Evolutionary conservation across 2,797 vertebrate species (phyloP), one percentile per base, ranked within the genome.

Genomic region (Oryzias sinensis): DNA sequence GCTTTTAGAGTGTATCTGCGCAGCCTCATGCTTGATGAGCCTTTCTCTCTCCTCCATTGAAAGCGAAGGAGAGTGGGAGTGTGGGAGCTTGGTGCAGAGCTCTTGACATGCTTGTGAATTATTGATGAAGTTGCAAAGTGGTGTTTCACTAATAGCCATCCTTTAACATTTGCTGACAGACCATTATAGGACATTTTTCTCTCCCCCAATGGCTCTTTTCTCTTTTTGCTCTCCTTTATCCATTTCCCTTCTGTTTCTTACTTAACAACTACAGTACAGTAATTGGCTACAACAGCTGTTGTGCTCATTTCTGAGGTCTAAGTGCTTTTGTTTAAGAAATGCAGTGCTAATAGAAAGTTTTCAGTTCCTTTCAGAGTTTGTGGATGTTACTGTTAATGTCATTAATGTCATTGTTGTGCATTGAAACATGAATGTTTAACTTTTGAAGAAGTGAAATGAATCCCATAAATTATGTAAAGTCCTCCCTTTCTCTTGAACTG

Each of bases 51-150:
- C 9, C 8, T 60, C 14, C 52, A 4, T 43, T 18, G 6, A 62
- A 56, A 43, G 55, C 0, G 22, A 51, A 20, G 41, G 50, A 49
- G 27, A 50, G 60, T 48, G 37, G 59, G 71, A 56, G 51, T 41
- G 64, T 62, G 42, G 49, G 67, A 73, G 52, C 53, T 13, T 52
- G 57, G 53, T 40, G 51, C 62, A 24, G 56, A 81, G 75, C 46
- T 57, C 68, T 66, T 75, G 76, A 82, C 83, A 69, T 53, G 62
- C 72, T 57, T 49, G 25, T 88, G 72, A 88, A 89, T 88, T 85
- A 89, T 88, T 84, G 83, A 90, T 88, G 81, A 87, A 70, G 78
- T 77, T 79, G 78, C 67, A 81, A 80, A 85, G 78, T 75, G 62
- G 62, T 79, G 83, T 75, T 84, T 74, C 17, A 42, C 75, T 88